These are phyloP conservation scores for Euplagia quadripunctaria DNA, from an alignment of 2,888 invertebrate species.

Conservation along the genomic window DNA sequence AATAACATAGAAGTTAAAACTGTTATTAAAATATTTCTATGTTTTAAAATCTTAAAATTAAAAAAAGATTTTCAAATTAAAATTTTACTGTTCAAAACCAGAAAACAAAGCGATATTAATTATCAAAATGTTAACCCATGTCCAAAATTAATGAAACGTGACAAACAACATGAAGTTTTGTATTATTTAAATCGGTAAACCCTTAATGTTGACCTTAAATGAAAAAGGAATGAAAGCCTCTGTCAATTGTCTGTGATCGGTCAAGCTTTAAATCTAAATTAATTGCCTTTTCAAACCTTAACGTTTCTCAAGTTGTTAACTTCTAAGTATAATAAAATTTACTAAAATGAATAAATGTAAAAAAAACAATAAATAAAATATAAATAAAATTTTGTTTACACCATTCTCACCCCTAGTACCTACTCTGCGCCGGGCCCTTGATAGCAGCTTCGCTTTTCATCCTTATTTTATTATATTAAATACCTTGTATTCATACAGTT, in stretches of 20 bases:
- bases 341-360: too few relatives aligned
- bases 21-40: background rate
- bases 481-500: background rate
- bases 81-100: background rate
- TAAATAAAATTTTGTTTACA: constrained; percentile 5
- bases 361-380: too few relatives aligned
- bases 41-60: background rate
- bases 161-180: background rate
- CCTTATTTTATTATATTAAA: background rate
- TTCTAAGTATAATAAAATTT: too few relatives aligned
- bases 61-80: background rate
- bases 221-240: background rate
- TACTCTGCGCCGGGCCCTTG: background rate
- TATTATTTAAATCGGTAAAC: background rate
- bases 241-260: background rate
- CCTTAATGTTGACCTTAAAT: background rate
- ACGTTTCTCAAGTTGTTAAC: background rate
- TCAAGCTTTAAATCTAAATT: background rate
- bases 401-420: constrained; percentile 1
- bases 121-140: background rate
- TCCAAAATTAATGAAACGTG: background rate
- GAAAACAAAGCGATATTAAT: background rate
- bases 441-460: constrained; percentile 12
- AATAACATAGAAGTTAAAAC: background rate
- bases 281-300: background rate